Evolutionary conservation across 2,113 vertebrate species (phyloP).

Genomic region (Halcyon senegalensis): DNA sequence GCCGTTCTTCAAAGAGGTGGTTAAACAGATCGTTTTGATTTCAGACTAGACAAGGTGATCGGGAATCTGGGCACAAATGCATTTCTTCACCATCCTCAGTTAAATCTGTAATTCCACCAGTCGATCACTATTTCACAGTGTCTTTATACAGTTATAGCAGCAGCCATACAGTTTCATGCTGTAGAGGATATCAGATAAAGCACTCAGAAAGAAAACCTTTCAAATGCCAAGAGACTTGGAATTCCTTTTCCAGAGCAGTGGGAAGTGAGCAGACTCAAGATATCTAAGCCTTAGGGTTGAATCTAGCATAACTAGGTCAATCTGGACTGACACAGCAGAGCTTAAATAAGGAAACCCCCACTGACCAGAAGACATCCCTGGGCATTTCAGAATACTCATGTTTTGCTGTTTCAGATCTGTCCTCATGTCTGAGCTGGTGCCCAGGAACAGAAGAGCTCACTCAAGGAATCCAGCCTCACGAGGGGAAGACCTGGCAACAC

Average conservation of each 20-base stretch:
- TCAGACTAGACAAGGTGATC: background rate
- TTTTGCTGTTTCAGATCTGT: background rate
- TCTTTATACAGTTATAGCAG: background rate
- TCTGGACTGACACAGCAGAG: background rate
- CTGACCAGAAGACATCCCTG: background rate
- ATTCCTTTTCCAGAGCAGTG: background rate
- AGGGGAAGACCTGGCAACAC: rapidly evolving
- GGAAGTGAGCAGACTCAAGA: background rate
- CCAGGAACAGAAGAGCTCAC: background rate
- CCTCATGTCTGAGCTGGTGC: background rate
- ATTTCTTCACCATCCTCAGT: background rate
- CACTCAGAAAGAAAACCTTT: background rate
- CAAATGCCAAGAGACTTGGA: background rate
- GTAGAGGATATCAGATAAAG: background rate
- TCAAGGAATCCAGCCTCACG: background rate
- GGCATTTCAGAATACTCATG: background rate
- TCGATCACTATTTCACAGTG: background rate
- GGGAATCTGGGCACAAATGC: background rate
- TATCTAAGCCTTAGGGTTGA: background rate
- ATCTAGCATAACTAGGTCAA: background rate
- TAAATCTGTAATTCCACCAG: background rate
- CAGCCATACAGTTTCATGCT: background rate
- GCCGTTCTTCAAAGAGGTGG: background rate
- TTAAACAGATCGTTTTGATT: background rate
- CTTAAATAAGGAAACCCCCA: background rate